phyloP scores from a whole-genome alignment of 2,888 invertebrate genomes.

The Tinea pellionella region DNA sequence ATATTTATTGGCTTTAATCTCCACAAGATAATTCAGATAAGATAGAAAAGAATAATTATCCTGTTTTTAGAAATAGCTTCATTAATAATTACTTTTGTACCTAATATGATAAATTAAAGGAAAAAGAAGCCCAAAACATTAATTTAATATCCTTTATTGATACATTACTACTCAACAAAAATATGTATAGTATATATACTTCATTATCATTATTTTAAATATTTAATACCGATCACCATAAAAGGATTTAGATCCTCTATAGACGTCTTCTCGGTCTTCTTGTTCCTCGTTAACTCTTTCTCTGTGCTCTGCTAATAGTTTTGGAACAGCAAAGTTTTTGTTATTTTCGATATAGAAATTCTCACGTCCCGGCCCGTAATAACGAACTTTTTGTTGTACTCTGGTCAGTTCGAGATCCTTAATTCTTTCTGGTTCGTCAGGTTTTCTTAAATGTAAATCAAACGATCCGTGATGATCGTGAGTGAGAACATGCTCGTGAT shows the following conservation, averaged over 20 bases:
- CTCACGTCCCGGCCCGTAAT: constrained; percentile 1
- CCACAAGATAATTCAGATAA: too few relatives aligned
- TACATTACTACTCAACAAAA: too few relatives aligned
- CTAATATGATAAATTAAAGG: too few relatives aligned
- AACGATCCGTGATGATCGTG: background rate
- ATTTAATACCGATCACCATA: background rate
- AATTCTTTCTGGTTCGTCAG: background rate
- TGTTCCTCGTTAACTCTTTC: background rate
- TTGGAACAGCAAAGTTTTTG: constrained; percentile 4
- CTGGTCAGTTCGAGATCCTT: background rate
- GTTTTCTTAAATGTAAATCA: background rate
- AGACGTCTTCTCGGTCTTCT: background rate
- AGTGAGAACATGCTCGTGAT: background rate
- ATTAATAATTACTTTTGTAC: too few relatives aligned
- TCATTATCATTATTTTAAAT: background rate
- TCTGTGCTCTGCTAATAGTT: background rate
- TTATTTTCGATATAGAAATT: background rate
- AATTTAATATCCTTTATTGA: too few relatives aligned
- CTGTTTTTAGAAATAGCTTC: too few relatives aligned
- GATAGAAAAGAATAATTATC: too few relatives aligned
- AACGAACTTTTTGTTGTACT: constrained; percentile 3
- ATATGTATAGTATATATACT: too few relatives aligned
- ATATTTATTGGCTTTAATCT: too few relatives aligned
- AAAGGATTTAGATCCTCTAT: background rate
- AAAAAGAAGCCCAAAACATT: too few relatives aligned